Conservation (phyloP, 1,140 invertebrate genomes). For the Tetranychus urticae region DNA sequence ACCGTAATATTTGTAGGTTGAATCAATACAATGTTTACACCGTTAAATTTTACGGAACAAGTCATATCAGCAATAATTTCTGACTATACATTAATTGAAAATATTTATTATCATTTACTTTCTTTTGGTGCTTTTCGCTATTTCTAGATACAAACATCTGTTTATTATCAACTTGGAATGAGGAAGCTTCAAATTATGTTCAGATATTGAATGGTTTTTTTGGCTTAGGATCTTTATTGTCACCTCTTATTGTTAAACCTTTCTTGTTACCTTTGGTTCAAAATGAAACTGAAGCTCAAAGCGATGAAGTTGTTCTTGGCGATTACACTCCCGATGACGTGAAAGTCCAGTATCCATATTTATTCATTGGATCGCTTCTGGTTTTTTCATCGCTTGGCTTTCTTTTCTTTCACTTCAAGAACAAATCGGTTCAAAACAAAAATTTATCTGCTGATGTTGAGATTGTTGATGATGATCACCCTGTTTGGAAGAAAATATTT, state of each 20-base stretch:
- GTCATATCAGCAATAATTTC: no score
- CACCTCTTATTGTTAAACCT: conserved; percentile 25
- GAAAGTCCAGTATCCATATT: not conserved
- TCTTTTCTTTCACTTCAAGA: not conserved
- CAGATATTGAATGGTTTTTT: conserved; percentile 29
- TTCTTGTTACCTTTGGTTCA: conserved; percentile 17
- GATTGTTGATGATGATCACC: not conserved
- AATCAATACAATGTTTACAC: no score
- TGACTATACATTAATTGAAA: no score
- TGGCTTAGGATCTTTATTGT: conserved; percentile 27
- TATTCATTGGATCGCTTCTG: not conserved
- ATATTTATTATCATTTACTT: no score
- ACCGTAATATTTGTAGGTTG: no score
- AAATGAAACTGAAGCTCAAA: not conserved
- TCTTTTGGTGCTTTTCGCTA: not conserved
- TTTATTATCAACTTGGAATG: conserved; percentile 22
- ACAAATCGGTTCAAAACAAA: not conserved
- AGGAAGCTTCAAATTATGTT: conserved; percentile 24
- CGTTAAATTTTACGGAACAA: no score
- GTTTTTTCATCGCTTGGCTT: not conserved
- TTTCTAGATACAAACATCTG: conserved; percentile 17
- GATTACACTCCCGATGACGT: not conserved
- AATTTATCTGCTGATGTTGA: not conserved
- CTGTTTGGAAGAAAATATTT: not conserved
- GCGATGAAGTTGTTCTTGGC: not conserved